Percentiles rank a stretch among this genome's conserved stretches.
Conservation (phyloP, 2,888 invertebrate genomes). For the Mimumesa dahlbomi region DNA sequence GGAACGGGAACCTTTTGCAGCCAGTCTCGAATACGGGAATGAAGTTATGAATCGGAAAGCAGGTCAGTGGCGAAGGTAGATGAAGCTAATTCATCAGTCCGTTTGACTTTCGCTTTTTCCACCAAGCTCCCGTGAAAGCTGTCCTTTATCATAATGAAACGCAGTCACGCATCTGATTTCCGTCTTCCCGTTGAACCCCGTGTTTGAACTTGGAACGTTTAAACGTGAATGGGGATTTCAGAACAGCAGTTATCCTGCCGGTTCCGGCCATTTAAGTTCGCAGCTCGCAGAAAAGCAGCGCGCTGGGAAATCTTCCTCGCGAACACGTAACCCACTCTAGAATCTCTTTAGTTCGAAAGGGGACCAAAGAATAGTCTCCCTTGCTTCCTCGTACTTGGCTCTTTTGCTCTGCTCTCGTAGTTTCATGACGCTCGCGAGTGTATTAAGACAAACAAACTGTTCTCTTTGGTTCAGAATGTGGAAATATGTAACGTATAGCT, state of each 20-base stretch:
- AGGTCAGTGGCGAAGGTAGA: neutral
- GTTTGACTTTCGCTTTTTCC: neutral
- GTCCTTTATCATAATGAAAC: neutral
- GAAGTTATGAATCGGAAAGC: neutral
- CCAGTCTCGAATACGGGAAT: too few species aligned
- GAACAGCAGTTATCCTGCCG: slow-evolving; percentile 27
- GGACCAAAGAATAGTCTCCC: slow-evolving; percentile 5
- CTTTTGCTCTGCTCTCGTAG: neutral
- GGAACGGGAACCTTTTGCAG: too few species aligned
- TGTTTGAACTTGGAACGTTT: slow-evolving; percentile 28
- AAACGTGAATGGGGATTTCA: slow-evolving; percentile 33
- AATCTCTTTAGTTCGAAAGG: slow-evolving; percentile 31
- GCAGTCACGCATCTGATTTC: neutral
- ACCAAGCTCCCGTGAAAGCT: neutral
- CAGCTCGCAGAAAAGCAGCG: slow-evolving; percentile 36
- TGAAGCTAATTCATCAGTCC: neutral
- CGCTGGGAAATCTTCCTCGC: slow-evolving; percentile 45
- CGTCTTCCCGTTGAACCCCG: neutral
- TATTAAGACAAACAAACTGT: slow-evolving; percentile 30
- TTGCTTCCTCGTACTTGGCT: neutral
- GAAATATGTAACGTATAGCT: too few species aligned
- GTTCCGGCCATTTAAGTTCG: slow-evolving; percentile 41
- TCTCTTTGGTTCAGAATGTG: too few species aligned
- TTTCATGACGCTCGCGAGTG: slow-evolving; percentile 32
- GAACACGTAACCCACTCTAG: slow-evolving; percentile 26